A percentile compares a stretch with the other conserved stretches of the same genome.
phyloP scores from a whole-genome alignment of 2,888 invertebrate species.

The Parochlus steinenii region DNA sequence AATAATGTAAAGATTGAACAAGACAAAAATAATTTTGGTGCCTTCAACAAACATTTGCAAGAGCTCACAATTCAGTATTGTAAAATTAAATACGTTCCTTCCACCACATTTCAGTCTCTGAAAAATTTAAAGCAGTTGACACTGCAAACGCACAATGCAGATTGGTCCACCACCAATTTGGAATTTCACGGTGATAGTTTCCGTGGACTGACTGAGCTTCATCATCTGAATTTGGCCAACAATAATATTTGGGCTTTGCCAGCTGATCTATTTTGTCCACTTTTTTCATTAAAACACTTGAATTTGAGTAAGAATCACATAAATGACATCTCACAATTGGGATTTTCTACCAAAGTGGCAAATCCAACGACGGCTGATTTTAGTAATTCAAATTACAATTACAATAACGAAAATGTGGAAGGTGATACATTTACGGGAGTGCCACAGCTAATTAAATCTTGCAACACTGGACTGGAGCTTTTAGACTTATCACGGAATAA shows the following conservation, averaged over 20 bases:
- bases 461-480: constrained; percentile 49
- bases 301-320: constrained; percentile 63
- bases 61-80: constrained; percentile 62
- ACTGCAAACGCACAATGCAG: constrained; percentile 57
- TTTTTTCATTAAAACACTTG: constrained; percentile 47
- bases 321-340: constrained; percentile 58
- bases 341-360: constrained; percentile 56
- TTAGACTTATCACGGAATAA: constrained; percentile 61
- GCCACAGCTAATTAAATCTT: constrained; percentile 40
- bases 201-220: constrained; percentile 46
- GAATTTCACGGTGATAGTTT: constrained; percentile 57
- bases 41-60: constrained; percentile 54
- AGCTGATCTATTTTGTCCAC: constrained; percentile 52
- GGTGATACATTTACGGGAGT: constrained; percentile 16
- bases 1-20: constrained; percentile 19
- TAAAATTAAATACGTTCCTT: constrained; percentile 57
- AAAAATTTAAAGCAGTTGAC: constrained; percentile 47
- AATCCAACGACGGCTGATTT: constrained; percentile 40
- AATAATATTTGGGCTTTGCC: constrained; percentile 65
- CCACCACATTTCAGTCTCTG: constrained; percentile 48
- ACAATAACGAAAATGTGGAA: not conserved
- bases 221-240: constrained; percentile 51
- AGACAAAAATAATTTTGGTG: constrained; percentile 35
- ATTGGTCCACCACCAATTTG: constrained; percentile 64
- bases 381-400: no score